Evolutionary conservation across 2,888 invertebrate species (phyloP).

Genomic region (Callimorpha dominula): DNA sequence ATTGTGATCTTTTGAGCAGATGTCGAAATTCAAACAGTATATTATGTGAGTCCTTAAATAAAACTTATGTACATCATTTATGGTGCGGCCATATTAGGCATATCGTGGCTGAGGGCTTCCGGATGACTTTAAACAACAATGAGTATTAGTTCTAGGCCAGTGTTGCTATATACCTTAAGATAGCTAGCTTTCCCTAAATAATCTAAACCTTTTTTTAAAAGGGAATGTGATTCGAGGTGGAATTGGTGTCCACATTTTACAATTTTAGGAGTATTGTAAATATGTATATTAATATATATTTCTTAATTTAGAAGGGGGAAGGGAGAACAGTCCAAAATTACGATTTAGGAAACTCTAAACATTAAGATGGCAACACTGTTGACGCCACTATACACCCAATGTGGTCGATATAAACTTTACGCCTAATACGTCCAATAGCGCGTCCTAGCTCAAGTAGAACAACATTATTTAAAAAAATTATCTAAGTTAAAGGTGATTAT

Average conservation of each 20-base stretch:
- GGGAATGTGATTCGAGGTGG: background rate
- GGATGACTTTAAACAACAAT: slow-evolving; percentile 18
- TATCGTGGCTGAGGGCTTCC: slow-evolving; percentile 31
- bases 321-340: background rate
- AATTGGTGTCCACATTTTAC: background rate
- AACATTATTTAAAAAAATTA: slow-evolving; percentile 58
- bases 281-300: background rate
- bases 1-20: slow-evolving; percentile 70
- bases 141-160: background rate
- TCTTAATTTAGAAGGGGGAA: background rate
- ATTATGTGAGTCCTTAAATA: slow-evolving; percentile 39
- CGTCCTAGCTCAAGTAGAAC: slow-evolving; percentile 56
- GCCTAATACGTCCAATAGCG: slow-evolving; percentile 47
- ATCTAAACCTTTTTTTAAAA: background rate
- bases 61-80: slow-evolving; percentile 48
- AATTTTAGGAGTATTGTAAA: background rate
- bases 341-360: background rate
- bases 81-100: slow-evolving; percentile 42
- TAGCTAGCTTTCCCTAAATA: background rate
- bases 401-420: slow-evolving; percentile 50
- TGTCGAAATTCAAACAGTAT: slow-evolving; percentile 41
- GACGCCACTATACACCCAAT: slow-evolving; percentile 50
- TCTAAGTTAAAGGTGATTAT: slow-evolving; percentile 52
- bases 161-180: slow-evolving; percentile 7
- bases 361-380: slow-evolving; percentile 4